Evolutionary conservation across 2,888 invertebrate genomes (phyloP), one percentile per base, ranked within the genome.

Genomic region (Adela reaumurella): DNA sequence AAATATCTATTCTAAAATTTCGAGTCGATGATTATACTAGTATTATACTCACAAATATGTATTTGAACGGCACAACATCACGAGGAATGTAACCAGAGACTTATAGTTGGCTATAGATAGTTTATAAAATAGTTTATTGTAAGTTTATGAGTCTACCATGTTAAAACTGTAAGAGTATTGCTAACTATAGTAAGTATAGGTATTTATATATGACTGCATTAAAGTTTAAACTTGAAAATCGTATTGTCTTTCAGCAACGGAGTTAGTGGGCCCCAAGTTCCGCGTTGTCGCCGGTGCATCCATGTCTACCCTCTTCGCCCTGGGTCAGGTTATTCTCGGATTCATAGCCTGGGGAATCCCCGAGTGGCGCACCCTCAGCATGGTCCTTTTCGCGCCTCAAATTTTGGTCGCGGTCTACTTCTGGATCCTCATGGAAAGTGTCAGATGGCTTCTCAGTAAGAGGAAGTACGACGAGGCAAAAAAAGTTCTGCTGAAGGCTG

Each of bases 371-470:
- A 68, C 78, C 53, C 68, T 88, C 54, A 79, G 89, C 47, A 74
- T 87, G 54, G 70, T 84, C 1, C 67, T 89, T 18, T 89, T 90
- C 59, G 73, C 82, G 1, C 92, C 91, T 0, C 83, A 86, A 24
- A 68, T 89, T 49, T 62, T 89, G 0, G 76, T 89, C 48, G 60
- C 91, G 44, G 60, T 74, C 3, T 88, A 89, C 61, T 83, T 85
- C 56, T 87, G 88, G 84, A 56, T 88, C 11, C 62, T 84, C 35
- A 85, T 85, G 0, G 89, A 90, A 68, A 89, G 89, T 41, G 81
- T 89, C 14, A 80, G 92, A 53, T 92, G 92, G 92, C 74, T 91
- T 17, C 65, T 90, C 8, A 84, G 86, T 2, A 86, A 87, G 55
- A 81, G 83, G 20, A 81, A 82, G 56, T 81, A 77, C 50, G 74